A percentile compares a stretch with the other conserved stretches of the same genome.
These are phyloP conservation scores for Drosophila flavopinicola DNA, from an alignment of 2,888 invertebrate species.

Conservation along the genomic window DNA sequence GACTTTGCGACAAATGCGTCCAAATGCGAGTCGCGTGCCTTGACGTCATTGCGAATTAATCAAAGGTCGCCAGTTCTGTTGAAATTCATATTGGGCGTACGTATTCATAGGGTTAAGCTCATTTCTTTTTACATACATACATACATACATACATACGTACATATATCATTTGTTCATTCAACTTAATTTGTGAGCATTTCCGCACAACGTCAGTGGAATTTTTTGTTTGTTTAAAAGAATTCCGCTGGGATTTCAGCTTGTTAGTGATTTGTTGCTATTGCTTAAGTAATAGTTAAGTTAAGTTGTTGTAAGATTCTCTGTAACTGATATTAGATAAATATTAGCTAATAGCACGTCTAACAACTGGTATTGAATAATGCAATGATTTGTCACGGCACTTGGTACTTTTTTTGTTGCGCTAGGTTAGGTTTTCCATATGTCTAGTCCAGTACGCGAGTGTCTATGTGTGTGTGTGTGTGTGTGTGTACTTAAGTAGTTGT, in stretches of 20 bases:
- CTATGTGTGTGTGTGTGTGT: background rate
- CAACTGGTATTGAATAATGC: background rate
- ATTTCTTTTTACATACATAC: no score
- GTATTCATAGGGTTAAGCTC: background rate
- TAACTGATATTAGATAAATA: slow-evolving; percentile 27
- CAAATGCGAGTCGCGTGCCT: slow-evolving; percentile 63
- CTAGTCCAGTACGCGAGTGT: no score
- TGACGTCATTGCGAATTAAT: slow-evolving; percentile 59
- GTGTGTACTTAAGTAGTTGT: background rate
- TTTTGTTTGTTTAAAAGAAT: slow-evolving; percentile 6
- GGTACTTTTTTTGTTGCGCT: slow-evolving; percentile 45
- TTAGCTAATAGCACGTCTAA: slow-evolving; percentile 10
- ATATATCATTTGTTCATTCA: no score
- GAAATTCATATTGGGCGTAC: slow-evolving; percentile 22
- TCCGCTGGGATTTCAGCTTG: slow-evolving; percentile 14
- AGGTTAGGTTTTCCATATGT: slow-evolving; percentile 59
- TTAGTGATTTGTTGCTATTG: background rate
- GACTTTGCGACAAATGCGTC: slow-evolving; percentile 14
- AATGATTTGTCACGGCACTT: slow-evolving; percentile 27
- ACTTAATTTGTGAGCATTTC: background rate
- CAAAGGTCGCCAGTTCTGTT: slow-evolving; percentile 61
- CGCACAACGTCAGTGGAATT: slow-evolving; percentile 10
- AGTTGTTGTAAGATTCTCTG: slow-evolving; percentile 36
- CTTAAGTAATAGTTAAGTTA: background rate
- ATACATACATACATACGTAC: no score